phyloP scores from a whole-genome alignment of 2,797 vertebrate species.

The Pempheris klunzingeri region DNA sequence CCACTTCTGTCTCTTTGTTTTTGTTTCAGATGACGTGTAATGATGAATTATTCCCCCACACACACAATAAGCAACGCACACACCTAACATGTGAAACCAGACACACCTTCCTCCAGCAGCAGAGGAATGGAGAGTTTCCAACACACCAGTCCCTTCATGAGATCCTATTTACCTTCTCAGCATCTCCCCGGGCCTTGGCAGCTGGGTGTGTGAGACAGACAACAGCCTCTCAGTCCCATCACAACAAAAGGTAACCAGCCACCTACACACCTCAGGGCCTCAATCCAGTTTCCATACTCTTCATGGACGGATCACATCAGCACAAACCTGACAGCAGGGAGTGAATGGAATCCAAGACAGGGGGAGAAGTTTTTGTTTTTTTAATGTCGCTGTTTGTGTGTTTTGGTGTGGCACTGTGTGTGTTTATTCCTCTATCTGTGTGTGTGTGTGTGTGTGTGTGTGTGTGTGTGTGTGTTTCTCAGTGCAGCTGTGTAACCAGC shows the following conservation, averaged over 20 bases:
- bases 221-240: conserved; percentile 58
- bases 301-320: conserved; percentile 45
- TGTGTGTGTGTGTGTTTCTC: conserved; percentile 32
- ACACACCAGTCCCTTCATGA: conserved; percentile 61
- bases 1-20: conserved; percentile 6
- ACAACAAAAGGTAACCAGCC: conserved; percentile 67
- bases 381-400: conserved; percentile 61
- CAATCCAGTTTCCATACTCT: conserved; percentile 56
- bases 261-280: conserved; percentile 69
- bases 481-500: conserved; percentile 77
- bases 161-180: conserved; percentile 63
- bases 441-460: conserved; percentile 29
- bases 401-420: conserved; percentile 62
- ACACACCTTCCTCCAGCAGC: conserved; percentile 67
- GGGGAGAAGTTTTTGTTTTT: conserved; percentile 50
- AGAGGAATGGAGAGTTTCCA: conserved; percentile 53
- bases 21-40: conserved; percentile 13
- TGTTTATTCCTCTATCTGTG: conserved; percentile 23
- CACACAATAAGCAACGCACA: conserved; percentile 17
- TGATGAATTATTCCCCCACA: conserved; percentile 24
- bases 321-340: conserved; percentile 54
- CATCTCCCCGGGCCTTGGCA: conserved; percentile 52
- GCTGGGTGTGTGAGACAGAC: conserved; percentile 65
- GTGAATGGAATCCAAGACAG: conserved; percentile 53
- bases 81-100: conserved; percentile 64